Evolutionary conservation across 2,888 invertebrate genomes (phyloP).

Genomic region (Hipparchia sbordonii): DNA sequence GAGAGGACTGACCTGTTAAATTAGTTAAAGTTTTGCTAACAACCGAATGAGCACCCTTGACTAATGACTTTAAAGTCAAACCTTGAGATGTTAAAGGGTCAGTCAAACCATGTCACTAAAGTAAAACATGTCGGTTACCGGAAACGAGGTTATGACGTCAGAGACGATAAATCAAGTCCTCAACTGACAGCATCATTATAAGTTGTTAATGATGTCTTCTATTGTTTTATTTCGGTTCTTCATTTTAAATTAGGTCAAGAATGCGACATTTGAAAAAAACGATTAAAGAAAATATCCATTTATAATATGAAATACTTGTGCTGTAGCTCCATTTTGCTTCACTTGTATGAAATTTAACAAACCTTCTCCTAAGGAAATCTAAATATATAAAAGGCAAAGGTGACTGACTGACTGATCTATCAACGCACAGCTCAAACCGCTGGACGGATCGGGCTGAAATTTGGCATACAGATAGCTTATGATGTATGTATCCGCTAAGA

Average conservation of each 20-base stretch:
- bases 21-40: neutral
- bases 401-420: too few species aligned
- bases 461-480: too few species aligned
- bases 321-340: too few species aligned
- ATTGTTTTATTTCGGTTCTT: constrained; percentile 14
- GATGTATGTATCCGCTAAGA: too few species aligned
- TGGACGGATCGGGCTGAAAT: too few species aligned
- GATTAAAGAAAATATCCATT: neutral
- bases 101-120: constrained; percentile 27
- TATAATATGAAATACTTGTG: too few species aligned
- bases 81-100: constrained; percentile 25
- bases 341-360: too few species aligned
- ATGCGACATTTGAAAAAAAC: neutral
- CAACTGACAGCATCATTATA: constrained; percentile 21
- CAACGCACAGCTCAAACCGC: too few species aligned
- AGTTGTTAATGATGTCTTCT: constrained; percentile 11
- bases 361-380: too few species aligned
- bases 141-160: constrained; percentile 49
- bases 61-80: neutral
- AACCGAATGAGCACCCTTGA: constrained; percentile 1
- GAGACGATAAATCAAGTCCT: constrained; percentile 48
- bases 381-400: too few species aligned
- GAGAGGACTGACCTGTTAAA: too few species aligned
- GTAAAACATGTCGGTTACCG: constrained; percentile 38
- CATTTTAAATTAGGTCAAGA: constrained; percentile 10